Base-by-base conservation (phyloP, 2,888 invertebrate genomes). In the Oxytorus armatus region DNA sequence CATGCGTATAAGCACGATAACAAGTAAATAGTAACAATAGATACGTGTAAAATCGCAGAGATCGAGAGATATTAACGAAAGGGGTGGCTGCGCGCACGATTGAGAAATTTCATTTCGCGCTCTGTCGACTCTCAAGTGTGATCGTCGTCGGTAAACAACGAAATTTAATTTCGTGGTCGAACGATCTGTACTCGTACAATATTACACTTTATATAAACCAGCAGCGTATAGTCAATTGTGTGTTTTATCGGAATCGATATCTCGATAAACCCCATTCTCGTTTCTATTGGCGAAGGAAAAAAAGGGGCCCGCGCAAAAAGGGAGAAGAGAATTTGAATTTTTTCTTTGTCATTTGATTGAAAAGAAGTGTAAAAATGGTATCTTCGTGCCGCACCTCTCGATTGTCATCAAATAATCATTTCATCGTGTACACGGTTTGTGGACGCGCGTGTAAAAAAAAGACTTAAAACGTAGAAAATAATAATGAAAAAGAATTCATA, bases 141-240 rank as follows among this genome's bases (percentile, higher is more conserved):
- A 74, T 69, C 63, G 74, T 69, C 69, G 21, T n/a, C 66, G 61
- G 79, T 74, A 79, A 79, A 79, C 69, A 79, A 79, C 69, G 79
- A 79, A n/a, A 74, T 79, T 79, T 74, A 69, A 79, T 79, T 79
- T 79, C 69, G 79, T 79, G 79, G 55, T 79, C 79, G 74, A 79
- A 23, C 69, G 69, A 70, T 39, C 79, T 61, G 55, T 66, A 47
- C 23, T 53, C 68, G 63, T 63, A 49, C 29, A 39, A 59, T 77
- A 55, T 53, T 16, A 11, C 72, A 16, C 66, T 61, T 4, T n/a
- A n/a, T n/a, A n/a, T n/a, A n/a, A n/a, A n/a, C n/a, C n/a, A n/a
- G n/a, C n/a, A n/a, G n/a, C 36, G 55, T 47, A 29, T 18, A 47
- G 21, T 21, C 33, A 49, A 29, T 0, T 42, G 29, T 18, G 44